Evolutionary conservation across 1,140 invertebrate genomes (phyloP).

Genomic region (Drosophila nigrodunni): DNA sequence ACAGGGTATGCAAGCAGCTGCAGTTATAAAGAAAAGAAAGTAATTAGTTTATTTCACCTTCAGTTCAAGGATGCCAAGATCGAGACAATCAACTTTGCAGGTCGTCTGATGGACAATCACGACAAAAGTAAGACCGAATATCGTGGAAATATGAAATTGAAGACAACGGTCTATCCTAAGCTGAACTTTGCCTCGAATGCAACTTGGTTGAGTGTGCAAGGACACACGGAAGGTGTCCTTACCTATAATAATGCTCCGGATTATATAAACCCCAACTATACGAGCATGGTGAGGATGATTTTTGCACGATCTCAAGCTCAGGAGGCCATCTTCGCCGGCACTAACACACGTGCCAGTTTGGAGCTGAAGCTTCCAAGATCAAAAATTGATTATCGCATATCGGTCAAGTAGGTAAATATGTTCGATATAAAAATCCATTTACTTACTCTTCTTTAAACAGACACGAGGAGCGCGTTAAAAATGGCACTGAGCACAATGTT

Average conservation of each 20-base stretch:
- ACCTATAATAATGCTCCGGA: conserved; percentile 77
- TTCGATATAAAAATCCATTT: background rate
- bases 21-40: too few species aligned
- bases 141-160: conserved; percentile 88
- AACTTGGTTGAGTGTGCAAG: conserved; percentile 80
- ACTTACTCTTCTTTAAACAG: conserved; percentile 27
- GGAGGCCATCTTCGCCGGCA: conserved; percentile 68
- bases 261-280: conserved; percentile 85
- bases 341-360: conserved; percentile 78
- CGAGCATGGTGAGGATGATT: conserved; percentile 86
- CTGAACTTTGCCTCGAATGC: conserved; percentile 89
- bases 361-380: conserved; percentile 81
- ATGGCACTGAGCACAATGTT: conserved; percentile 84
- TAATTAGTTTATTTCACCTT: conserved; percentile 70
- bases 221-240: conserved; percentile 75
- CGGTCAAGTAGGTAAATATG: conserved; percentile 73
- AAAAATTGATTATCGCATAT: conserved; percentile 84
- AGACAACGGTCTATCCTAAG: conserved; percentile 90
- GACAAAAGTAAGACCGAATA: conserved; percentile 87
- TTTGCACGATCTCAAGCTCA: conserved; percentile 86
- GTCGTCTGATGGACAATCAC: conserved; percentile 88
- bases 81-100: conserved; percentile 89
- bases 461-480: conserved; percentile 80
- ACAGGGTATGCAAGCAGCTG: conserved; percentile 84
- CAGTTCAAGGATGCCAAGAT: conserved; percentile 88